Conservation (phyloP, 2,113 vertebrate species). For the Gnathonemus echidnorhynchus region DNA sequence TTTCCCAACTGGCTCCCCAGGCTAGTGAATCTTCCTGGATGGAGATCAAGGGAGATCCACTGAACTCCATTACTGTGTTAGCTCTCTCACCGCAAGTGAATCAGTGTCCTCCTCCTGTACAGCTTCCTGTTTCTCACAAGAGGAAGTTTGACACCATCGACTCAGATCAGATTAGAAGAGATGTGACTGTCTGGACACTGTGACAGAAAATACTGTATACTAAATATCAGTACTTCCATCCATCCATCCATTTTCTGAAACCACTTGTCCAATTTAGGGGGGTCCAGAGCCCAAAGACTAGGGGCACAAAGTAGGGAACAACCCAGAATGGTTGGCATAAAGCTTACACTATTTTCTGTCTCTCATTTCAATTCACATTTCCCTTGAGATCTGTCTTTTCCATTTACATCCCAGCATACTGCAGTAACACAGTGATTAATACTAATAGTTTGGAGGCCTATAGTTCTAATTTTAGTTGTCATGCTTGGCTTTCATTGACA, state of each 20-base stretch:
- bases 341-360: not conserved
- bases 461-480: not conserved
- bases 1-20: not conserved
- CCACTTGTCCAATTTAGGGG: no score
- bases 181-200: not conserved
- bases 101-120: not conserved
- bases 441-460: not conserved
- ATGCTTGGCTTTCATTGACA: not conserved
- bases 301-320: no score
- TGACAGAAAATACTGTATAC: not conserved
- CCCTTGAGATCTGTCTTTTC: not conserved
- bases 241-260: no score
- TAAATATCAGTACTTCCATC: not conserved
- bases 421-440: not conserved
- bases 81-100: not conserved
- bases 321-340: not conserved
- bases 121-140: not conserved
- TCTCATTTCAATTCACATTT: not conserved
- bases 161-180: not conserved
- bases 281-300: no score
- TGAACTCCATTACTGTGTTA: not conserved
- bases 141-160: not conserved
- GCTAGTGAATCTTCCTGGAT: not conserved
- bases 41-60: not conserved
- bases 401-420: slow-evolving; percentile 11